These are phyloP conservation scores for Fopius arisanus DNA, from an alignment of 1,140 invertebrate genomes.

Conservation along the genomic window DNA sequence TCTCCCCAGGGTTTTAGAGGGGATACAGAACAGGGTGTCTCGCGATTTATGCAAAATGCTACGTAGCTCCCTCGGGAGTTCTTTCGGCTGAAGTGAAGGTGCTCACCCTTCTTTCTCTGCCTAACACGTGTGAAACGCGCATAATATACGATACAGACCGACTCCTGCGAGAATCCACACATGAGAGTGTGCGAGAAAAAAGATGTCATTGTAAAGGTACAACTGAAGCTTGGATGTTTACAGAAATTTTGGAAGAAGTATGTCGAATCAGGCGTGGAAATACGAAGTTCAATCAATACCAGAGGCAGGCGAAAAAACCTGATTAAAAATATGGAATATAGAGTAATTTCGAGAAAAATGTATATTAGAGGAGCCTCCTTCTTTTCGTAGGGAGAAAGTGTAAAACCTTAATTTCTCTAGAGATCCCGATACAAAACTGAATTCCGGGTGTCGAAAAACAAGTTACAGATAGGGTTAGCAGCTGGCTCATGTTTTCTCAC, in stretches of 20 bases:
- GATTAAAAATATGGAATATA: too few relatives aligned
- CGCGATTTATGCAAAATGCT: slow-evolving; percentile 66
- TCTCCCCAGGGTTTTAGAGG: slow-evolving; percentile 46
- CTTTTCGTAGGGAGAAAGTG: too few relatives aligned
- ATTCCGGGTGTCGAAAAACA: too few relatives aligned
- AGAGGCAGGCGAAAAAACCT: too few relatives aligned
- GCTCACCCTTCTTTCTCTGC: slow-evolving; percentile 46
- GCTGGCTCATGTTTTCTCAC: too few relatives aligned
- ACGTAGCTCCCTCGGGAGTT: slow-evolving; percentile 59
- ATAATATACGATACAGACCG: neutral
- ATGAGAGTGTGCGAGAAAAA: neutral
- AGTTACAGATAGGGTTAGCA: too few relatives aligned
- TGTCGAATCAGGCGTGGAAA: too few relatives aligned
- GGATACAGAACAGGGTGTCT: slow-evolving; percentile 54
- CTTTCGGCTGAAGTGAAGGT: slow-evolving; percentile 37
- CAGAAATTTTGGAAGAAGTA: neutral
- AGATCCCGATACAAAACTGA: too few relatives aligned
- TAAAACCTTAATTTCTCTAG: too few relatives aligned
- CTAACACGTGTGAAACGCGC: slow-evolving; percentile 54
- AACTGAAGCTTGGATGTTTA: neutral
- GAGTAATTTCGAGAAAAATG: too few relatives aligned
- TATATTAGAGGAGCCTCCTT: too few relatives aligned
- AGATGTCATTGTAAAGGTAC: neutral
- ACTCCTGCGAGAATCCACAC: slow-evolving; percentile 19
- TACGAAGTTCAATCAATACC: too few relatives aligned